Evolutionary conservation across 1,140 invertebrate species (phyloP).

Genomic region (Neodiprion pinetum): DNA sequence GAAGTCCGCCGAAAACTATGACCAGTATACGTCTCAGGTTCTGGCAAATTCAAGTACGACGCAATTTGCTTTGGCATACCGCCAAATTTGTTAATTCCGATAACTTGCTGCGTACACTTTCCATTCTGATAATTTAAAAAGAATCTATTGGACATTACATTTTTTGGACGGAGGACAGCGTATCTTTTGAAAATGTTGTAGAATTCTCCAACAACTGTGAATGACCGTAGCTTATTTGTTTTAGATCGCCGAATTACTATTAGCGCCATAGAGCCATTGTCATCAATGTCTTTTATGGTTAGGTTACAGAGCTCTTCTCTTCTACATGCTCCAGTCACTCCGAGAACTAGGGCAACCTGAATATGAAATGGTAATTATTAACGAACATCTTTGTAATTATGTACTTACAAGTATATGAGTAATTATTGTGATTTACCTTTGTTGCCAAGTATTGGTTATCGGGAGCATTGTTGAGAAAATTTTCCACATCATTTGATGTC

Average conservation of each 20-base stretch:
- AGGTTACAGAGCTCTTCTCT: not conserved
- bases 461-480: constrained; percentile 21
- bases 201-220: constrained; percentile 23
- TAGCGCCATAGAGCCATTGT: constrained; percentile 10
- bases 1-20: constrained; percentile 33
- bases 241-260: constrained; percentile 19
- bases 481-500: constrained; percentile 11
- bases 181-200: constrained; percentile 16
- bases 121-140: constrained; percentile 19
- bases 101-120: constrained; percentile 25
- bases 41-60: constrained; percentile 27
- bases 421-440: constrained; percentile 18
- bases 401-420: not conserved
- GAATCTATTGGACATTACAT: constrained; percentile 10
- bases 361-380: too few species aligned
- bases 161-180: constrained; percentile 9
- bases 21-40: constrained; percentile 28
- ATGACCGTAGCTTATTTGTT: constrained; percentile 20
- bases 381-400: constrained; percentile 6
- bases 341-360: constrained; percentile 23
- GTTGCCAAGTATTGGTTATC: constrained; percentile 19
- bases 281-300: not conserved
- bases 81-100: constrained; percentile 42
- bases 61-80: constrained; percentile 31
- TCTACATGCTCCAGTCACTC: constrained; percentile 16